These are phyloP conservation scores for Manduca sexta DNA, from an alignment of 1,140 invertebrate genomes.

Conservation along the genomic window DNA sequence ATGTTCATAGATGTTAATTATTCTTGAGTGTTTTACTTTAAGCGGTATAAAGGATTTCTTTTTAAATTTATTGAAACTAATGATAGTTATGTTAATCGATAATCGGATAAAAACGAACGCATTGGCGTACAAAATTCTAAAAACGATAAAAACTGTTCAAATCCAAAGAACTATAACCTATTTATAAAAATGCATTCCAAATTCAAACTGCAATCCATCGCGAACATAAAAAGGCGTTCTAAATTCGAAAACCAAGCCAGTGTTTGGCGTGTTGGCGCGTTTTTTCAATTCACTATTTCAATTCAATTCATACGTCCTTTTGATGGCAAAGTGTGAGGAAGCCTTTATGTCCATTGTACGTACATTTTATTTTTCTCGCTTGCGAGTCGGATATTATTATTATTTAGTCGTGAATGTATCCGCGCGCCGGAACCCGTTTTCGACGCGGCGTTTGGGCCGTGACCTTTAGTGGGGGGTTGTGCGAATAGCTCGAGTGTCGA, in stretches of 20 bases:
- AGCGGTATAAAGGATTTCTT: no score
- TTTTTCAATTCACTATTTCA: background rate
- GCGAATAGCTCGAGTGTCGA: slow-evolving; percentile 15
- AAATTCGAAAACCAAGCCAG: slow-evolving; percentile 24
- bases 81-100: no score
- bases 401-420: slow-evolving; percentile 51
- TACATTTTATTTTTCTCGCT: slow-evolving; percentile 42
- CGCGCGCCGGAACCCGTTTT: slow-evolving; percentile 44
- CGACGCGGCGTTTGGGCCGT: slow-evolving; percentile 52
- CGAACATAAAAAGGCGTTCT: slow-evolving; percentile 18
- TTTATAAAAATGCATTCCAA: slow-evolving; percentile 19
- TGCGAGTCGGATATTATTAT: slow-evolving; percentile 45
- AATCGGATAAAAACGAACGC: no score
- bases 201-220: slow-evolving; percentile 18
- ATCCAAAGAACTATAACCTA: background rate
- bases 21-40: no score
- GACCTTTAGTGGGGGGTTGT: slow-evolving; percentile 44
- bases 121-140: no score
- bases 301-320: slow-evolving; percentile 24
- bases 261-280: slow-evolving; percentile 8
- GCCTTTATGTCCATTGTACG: slow-evolving; percentile 39
- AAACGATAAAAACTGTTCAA: slow-evolving; percentile 6
- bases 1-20: no score
- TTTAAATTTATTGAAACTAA: no score
- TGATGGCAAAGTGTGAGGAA: slow-evolving; percentile 35